phyloP scores from a whole-genome alignment of 2,113 vertebrate genomes.

The Neoarius graeffei region DNA sequence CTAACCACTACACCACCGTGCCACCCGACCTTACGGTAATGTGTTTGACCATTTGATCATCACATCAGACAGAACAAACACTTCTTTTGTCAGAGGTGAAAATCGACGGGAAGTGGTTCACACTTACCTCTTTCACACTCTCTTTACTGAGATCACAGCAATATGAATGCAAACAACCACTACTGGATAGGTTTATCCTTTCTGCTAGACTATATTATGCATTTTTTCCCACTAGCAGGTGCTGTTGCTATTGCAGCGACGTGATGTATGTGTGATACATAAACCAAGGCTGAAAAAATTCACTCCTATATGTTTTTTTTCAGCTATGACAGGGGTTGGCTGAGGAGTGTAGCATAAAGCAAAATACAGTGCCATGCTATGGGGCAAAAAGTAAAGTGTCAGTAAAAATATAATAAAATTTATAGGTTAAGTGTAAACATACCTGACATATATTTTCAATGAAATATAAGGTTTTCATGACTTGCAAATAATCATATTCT shows the following conservation, averaged over 20 bases:
- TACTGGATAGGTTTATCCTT: neutral
- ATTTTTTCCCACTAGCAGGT: conserved; percentile 3
- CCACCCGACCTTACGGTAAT: too few relatives aligned
- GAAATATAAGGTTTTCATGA: too few relatives aligned
- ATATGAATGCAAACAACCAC: neutral
- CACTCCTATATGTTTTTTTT: too few relatives aligned
- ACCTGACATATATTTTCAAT: too few relatives aligned
- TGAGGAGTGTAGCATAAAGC: neutral
- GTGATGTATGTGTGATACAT: too few relatives aligned
- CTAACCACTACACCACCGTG: too few relatives aligned
- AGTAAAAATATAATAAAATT: neutral
- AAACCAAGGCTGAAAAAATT: too few relatives aligned
- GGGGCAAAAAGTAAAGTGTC: neutral
- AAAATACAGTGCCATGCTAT: neutral
- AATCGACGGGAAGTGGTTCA: neutral
- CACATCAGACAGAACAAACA: conserved; percentile 3
- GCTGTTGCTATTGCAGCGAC: neutral
- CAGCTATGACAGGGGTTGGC: neutral
- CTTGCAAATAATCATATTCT: too few relatives aligned
- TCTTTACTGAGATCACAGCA: neutral
- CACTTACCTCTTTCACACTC: neutral
- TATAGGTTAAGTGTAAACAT: too few relatives aligned
- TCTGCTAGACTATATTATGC: neutral
- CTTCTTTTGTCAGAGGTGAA: conserved; percentile 10
- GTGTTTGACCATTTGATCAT: neutral